Conservation (phyloP, 1,140 invertebrate genomes). For the Drosophila rhopaloa region DNA sequence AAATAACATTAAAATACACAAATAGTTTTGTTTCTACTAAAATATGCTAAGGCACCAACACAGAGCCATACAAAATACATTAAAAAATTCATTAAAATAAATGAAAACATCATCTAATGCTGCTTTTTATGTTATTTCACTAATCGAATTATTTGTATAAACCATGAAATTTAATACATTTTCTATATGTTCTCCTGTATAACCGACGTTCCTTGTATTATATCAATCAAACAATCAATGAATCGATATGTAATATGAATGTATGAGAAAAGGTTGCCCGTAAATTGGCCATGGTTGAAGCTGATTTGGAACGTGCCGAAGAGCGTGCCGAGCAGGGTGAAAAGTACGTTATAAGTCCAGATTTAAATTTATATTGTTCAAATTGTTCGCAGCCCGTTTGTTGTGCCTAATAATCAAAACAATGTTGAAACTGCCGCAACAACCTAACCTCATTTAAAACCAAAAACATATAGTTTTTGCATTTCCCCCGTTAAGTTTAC, state of each 20-base stretch:
- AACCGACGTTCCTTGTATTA: conserved; percentile 36
- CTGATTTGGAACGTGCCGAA: conserved; percentile 99
- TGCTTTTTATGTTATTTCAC: conserved; percentile 24
- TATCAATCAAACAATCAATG: conserved; percentile 40
- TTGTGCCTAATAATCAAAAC: conserved; percentile 42
- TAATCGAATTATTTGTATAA: conserved; percentile 31
- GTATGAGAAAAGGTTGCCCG: conserved; percentile 95
- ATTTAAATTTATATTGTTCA: conserved; percentile 45
- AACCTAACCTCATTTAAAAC: conserved; percentile 71
- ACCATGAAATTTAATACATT: conserved; percentile 63
- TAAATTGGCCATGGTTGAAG: conserved; percentile 99
- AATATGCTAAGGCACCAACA: conserved; percentile 8
- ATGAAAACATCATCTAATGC: conserved; percentile 8
- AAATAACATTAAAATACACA: conserved; percentile 29
- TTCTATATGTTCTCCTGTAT: conserved; percentile 58
- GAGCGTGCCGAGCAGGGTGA: conserved; percentile 99
- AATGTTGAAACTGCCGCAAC: conserved; percentile 47
- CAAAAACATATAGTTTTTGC: conserved; percentile 23
- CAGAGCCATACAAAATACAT: conserved; percentile 7
- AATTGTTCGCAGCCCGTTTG: conserved; percentile 42
- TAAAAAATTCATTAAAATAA: conserved; percentile 7
- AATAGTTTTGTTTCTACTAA: conserved; percentile 42
- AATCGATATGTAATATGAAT: conserved; percentile 50
- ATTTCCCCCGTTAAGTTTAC: conserved; percentile 19
- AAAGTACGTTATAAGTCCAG: conserved; percentile 92